Base-by-base conservation (phyloP, 2,888 invertebrate species). In the Lepeophtheirus nordmannii region DNA sequence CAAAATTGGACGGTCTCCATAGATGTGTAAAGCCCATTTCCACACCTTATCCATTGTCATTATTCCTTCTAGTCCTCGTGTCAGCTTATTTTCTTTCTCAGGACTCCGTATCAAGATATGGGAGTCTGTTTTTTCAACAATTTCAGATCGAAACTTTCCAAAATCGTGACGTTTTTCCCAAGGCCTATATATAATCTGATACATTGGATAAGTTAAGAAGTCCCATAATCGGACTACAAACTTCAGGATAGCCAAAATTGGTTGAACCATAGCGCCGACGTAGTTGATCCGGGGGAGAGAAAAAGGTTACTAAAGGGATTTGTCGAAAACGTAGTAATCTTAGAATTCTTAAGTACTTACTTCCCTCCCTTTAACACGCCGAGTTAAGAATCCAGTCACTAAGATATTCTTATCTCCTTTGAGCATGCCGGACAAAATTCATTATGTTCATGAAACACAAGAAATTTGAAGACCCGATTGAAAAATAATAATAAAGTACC, bases 1-100 rank as follows among this genome's bases (percentile, higher is more conserved):
- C 69, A 94, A 81, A 72, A 90, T 91, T 67, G 81, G 82, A 71
- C 85, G 85, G 60, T 82, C 80, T 10, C 82, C 80, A 78, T 88
- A 87, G 70, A 83, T 81, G 11, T 22, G n/a, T 17, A 60, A 40
- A 9, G 66, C 38, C 66, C 66, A 66, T 46, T 46, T 59, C 60
- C 41, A 41, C 1, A 61, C 61, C 10, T 61, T 22, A 23, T 22
- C 58, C 58, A 58, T 46, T 14, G 53, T 46, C n/a, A 17, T n/a
- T 1, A 46, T 46, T 8, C 53, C 53, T 14, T 46, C 56, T 53
- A 63, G 22, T 46, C 53, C 63, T 22, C 7, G 5, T 5, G 20
- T 46, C 53, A 63, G n/a, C 14, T 46, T 22, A n/a, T 20, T 22
- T 14, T 17, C 17, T 30, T 63, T 63, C 12, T 63, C 56, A 14